Percentiles rank a stretch among this genome's conserved stretches.
These are phyloP conservation scores for Lipophrys pholis DNA, from an alignment of 2,113 vertebrate species.

Conservation along the genomic window DNA sequence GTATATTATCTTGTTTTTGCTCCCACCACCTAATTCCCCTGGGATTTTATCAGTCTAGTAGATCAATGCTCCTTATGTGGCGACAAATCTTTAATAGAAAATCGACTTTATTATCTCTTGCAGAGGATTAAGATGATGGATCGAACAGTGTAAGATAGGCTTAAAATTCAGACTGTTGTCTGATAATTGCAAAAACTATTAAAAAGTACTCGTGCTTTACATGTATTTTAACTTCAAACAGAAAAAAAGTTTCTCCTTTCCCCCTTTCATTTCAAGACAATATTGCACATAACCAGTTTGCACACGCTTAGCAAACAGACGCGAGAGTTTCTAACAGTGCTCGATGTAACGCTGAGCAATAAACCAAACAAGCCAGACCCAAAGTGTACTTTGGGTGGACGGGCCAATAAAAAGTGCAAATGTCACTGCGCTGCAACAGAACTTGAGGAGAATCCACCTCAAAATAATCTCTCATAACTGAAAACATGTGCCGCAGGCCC, in stretches of 20 bases:
- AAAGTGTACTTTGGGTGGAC: not conserved
- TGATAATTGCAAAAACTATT: no score
- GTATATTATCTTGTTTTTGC: constrained; percentile 9
- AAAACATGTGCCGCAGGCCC: constrained; percentile 65
- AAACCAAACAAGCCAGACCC: not conserved
- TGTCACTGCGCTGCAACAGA: constrained; percentile 9
- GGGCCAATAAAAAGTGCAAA: not conserved
- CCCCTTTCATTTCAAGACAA: not conserved
- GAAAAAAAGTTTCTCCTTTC: no score
- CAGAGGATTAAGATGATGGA: no score
- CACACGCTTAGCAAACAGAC: not conserved
- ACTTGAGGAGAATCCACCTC: constrained; percentile 29
- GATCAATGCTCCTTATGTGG: no score
- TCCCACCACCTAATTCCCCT: not conserved
- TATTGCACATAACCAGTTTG: constrained; percentile 1
- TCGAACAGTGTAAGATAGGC: no score
- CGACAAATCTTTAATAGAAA: no score
- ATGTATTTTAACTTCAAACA: no score
- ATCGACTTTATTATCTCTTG: no score
- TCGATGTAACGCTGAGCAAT: not conserved
- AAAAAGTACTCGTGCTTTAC: no score
- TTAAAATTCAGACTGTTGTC: no score
- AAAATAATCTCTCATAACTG: constrained; percentile 65
- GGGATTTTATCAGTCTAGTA: no score
- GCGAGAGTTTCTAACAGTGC: not conserved